Evolutionary conservation across 1,140 invertebrate genomes (phyloP), one percentile per base, ranked within the genome.

Genomic region (Euwallacea similis): DNA sequence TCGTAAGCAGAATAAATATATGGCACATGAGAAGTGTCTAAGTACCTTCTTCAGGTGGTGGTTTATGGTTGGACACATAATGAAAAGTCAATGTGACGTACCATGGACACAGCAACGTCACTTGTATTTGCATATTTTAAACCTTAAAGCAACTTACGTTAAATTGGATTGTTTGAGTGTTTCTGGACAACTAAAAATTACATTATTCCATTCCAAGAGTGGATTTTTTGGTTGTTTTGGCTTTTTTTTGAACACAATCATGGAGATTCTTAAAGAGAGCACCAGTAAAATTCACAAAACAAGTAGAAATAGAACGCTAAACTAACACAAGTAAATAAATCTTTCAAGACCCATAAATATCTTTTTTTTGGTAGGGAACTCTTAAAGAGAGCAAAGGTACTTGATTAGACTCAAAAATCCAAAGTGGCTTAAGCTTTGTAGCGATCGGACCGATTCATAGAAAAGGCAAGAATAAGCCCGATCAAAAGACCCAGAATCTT

Each of bases 401-500:
- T 7, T 46, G 53, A 58, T 55, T 70, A 13, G 42, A 56, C 42
- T 10, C 7, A 10, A 62, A 62, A 60, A 15, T 11, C 16, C 13
- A 58, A 41, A 61, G 50, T 53, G 13, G 10, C 79, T 87, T 89
- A 91, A 83, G 88, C 88, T 82, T 91, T 91, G 81, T 90, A 90
- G 76, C 88, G 84, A 73, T 89, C 86, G 11, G 86, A 83, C 69
- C 86, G 85, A 72, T 87, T 86, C 71, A 93, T 88, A 41, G 90
- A 89, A 81, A 90, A 93, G 78, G 91, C 93, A 15, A 94, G 83
- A 73, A 92, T 86, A 77, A 94, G 83, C 2, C 92, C 89, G 76
- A 93, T 92, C 58, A 92, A 87, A 75, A 95, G 84, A 44, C 91
- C 91, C 41, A 94, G 78, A 55, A 93, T 80, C 83, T 94, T 88